Evolutionary conservation across 2,797 vertebrate species (phyloP).

Genomic region (Pygocentrus nattereri): DNA sequence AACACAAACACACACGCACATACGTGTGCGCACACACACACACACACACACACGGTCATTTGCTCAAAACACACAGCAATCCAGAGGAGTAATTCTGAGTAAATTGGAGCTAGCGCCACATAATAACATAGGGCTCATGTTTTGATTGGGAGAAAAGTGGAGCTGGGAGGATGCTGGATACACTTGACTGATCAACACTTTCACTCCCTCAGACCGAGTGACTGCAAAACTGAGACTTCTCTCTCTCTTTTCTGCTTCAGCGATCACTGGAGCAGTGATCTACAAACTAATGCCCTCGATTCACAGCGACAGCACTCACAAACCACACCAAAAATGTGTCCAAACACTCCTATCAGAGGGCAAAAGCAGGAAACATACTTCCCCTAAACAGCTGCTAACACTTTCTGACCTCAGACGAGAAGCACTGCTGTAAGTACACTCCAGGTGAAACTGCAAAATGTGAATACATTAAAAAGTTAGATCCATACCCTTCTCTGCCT

Average conservation of each 20-base stretch:
- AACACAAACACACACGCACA: neutral
- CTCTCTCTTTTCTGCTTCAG: conserved; percentile 18
- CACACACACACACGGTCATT: conserved; percentile 23
- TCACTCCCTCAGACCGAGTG: neutral
- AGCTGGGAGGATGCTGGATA: conserved; percentile 38
- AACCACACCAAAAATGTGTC: conserved; percentile 39
- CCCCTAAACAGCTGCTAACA: neutral
- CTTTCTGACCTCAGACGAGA: neutral
- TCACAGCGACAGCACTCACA: conserved; percentile 32
- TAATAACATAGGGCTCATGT: conserved; percentile 8
- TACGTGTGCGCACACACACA: neutral
- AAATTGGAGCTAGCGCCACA: conserved; percentile 25
- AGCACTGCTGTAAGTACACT: neutral
- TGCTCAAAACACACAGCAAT: conserved; percentile 21
- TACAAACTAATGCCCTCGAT: conserved; percentile 43
- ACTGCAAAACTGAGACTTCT: neutral
- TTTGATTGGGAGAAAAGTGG: conserved; percentile 43
- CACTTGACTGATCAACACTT: conserved; percentile 38
- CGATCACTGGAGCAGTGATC: neutral
- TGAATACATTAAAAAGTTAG: neutral
- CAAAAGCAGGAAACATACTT: conserved; percentile 9
- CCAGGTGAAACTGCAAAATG: neutral
- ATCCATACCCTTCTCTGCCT: neutral
- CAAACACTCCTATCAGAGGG: conserved; percentile 23
- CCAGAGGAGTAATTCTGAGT: conserved; percentile 27